phyloP scores from a whole-genome alignment of 2,113 vertebrate species.

The Nettapus auritus region DNA sequence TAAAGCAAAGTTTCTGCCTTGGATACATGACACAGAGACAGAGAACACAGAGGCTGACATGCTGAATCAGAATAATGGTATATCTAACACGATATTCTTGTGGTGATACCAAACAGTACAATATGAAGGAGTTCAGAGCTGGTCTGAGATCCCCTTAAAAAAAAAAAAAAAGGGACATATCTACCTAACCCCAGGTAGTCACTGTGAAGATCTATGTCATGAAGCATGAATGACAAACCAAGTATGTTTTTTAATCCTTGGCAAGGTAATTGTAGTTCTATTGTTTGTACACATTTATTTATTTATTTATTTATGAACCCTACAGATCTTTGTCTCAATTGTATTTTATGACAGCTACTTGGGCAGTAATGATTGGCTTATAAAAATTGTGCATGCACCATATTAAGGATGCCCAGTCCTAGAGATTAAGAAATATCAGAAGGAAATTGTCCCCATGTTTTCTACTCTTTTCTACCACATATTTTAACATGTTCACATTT shows the following conservation, averaged over 20 bases:
- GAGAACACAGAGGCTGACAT: not conserved
- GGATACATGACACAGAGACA: not conserved
- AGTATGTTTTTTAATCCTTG: not conserved
- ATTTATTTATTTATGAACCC: not conserved
- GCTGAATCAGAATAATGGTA: not conserved
- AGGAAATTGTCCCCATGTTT: not conserved
- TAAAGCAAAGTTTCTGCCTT: not conserved
- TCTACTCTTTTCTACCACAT: not conserved
- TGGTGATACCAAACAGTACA: not conserved
- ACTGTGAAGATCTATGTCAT: not conserved
- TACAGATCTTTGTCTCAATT: not conserved
- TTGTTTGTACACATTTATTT: not conserved
- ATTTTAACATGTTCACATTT: not conserved
- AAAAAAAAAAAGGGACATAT: conserved; percentile 1
- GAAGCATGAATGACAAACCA: not conserved
- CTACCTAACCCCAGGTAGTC: not conserved
- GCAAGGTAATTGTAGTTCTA: not conserved
- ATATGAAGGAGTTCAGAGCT: not conserved
- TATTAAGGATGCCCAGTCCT: not conserved
- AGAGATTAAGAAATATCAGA: not conserved
- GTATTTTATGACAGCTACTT: not conserved
- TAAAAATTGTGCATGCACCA: not conserved
- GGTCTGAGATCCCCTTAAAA: not conserved
- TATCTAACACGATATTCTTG: not conserved
- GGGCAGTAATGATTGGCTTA: not conserved